Base-by-base conservation (phyloP, 2,113 vertebrate genomes). In the Myotis brandtii region DNA sequence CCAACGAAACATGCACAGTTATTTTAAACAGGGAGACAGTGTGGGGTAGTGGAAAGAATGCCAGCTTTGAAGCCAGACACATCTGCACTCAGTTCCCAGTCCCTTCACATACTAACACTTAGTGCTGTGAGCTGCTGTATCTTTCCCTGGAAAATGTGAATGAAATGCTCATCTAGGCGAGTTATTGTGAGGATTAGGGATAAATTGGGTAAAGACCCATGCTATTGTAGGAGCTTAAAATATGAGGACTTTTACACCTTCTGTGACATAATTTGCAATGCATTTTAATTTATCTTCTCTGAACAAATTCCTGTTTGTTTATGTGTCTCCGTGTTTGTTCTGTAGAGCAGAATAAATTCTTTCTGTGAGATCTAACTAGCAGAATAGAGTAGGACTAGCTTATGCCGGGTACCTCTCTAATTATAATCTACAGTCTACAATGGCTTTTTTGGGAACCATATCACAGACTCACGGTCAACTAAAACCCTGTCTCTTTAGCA, bases 21-120 rank as follows among this genome's bases (percentile, higher is more conserved):
- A 82, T 96, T 96, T 89, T 94, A 95, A 91, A 97, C 97, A 96
- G 97, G 94, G 64, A 91, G 86, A 86, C 75, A 91, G 94, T 94
- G 95, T 97, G 77, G 94, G 86, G 52, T 69, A 40, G 85, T 88
- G 95, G 94, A 96, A 94, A 91, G 95, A 89, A 84, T 32, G 69
- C 76, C 83, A 48, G 67, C 54, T 64, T 89, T 40, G 86, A 75
- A 86, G 86, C 95, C 87, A 93, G 92, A 70, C 32, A n/a, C 90
- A 56, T 82, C 64, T 67, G 82, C 5, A 54, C 46, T 79, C 81
- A 40, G 72, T 50, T 80, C 50, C 81, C 37, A 21, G 37, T 6
- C 40, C 73, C 89, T 82, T 81, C 62, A 62, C 40, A 14, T n/a
- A 5, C 69, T 46, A 48, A 87, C 59, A 12, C 27, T 46, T 32